Percentiles rank a stretch among this genome's conserved stretches.
phyloP scores from a whole-genome alignment of 1,140 invertebrate genomes.

The Nomia melanderi region DNA sequence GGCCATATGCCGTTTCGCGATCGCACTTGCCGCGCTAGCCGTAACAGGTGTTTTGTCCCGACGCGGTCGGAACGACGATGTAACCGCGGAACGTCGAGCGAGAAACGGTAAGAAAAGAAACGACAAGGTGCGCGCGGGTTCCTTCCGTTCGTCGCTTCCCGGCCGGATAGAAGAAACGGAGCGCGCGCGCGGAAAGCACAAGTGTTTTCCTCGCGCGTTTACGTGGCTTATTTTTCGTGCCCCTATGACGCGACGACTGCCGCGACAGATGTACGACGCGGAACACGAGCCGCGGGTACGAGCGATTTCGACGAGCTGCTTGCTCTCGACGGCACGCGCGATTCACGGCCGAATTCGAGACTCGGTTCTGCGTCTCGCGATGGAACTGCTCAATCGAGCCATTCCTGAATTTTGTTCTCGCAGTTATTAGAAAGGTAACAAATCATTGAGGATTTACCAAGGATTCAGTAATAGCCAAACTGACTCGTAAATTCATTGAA shows the following conservation, averaged over 20 bases:
- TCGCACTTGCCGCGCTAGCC: background rate
- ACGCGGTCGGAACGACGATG: background rate
- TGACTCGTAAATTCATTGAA: too few relatives aligned
- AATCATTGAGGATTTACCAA: too few relatives aligned
- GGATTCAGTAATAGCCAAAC: too few relatives aligned
- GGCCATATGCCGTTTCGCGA: conserved; percentile 13
- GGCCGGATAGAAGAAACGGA: background rate
- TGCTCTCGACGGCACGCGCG: too few relatives aligned
- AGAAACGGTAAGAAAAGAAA: background rate
- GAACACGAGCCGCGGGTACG: conserved; percentile 2
- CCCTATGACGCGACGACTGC: conserved; percentile 16
- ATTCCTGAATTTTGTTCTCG: too few relatives aligned
- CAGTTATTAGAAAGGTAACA: too few relatives aligned
- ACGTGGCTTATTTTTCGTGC: conserved; percentile 38
- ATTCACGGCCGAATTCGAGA: too few relatives aligned
- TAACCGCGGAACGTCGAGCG: background rate
- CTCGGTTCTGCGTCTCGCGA: too few relatives aligned
- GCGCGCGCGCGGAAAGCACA: conserved; percentile 51
- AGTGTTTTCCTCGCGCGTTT: conserved; percentile 50
- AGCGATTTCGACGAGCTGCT: background rate
- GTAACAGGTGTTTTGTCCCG: conserved; percentile 4
- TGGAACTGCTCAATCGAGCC: too few relatives aligned
- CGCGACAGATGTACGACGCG: background rate
- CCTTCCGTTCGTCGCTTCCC: background rate
- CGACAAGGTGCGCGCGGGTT: background rate